These are phyloP conservation scores for Peucedramus taeniatus DNA, from an alignment of 2,113 vertebrate species.

Conservation along the genomic window DNA sequence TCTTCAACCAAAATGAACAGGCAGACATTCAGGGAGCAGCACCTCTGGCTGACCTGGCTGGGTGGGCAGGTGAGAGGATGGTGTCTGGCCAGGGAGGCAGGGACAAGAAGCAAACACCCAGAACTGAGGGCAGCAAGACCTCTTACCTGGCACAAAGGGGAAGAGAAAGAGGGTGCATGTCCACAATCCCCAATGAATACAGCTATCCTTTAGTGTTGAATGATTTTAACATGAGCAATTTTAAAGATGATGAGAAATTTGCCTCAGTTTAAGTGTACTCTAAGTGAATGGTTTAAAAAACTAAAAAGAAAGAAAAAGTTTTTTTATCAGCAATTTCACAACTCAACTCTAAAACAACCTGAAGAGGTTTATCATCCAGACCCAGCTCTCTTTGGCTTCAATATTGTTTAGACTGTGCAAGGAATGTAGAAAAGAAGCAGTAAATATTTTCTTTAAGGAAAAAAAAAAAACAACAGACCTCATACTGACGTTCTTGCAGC, in stretches of 20 bases:
- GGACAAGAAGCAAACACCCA: background rate
- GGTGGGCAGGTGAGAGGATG: fast-evolving
- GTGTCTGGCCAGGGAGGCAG: background rate
- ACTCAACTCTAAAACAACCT: background rate
- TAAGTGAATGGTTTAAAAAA: background rate
- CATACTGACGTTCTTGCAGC: background rate
- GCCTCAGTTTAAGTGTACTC: background rate
- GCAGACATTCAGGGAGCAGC: fast-evolving
- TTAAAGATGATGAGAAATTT: background rate
- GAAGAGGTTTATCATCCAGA: background rate
- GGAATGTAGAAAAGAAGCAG: slow-evolving; percentile 34
- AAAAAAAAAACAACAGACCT: background rate
- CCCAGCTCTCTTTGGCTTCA: background rate
- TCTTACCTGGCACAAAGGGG: background rate
- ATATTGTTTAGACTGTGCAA: slow-evolving; percentile 14
- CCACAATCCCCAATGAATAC: background rate
- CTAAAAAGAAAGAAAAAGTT: no score
- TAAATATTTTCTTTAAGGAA: slow-evolving; percentile 43
- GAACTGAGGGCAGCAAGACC: background rate
- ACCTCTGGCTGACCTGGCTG: background rate
- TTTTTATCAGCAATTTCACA: background rate
- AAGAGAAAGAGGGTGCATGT: background rate
- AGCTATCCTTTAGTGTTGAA: background rate
- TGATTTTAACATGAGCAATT: background rate
- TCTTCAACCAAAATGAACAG: background rate